Evolutionary conservation across 2,797 vertebrate genomes (phyloP).

Genomic region (Galaxias olidus): DNA sequence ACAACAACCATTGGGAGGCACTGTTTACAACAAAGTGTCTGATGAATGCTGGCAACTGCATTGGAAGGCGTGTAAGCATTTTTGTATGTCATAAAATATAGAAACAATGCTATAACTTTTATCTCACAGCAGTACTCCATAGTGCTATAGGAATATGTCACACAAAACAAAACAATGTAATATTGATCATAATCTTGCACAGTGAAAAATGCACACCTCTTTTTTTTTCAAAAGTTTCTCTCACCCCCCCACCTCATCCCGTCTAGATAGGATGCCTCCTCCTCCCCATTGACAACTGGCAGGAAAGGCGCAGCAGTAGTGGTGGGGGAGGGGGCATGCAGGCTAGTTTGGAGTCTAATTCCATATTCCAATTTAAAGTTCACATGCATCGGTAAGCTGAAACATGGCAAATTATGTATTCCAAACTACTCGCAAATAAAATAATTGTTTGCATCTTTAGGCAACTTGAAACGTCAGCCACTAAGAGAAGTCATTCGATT

Average conservation of each 20-base stretch:
- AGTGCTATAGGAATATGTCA: too few relatives aligned
- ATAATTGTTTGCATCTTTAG: background rate
- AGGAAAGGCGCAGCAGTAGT: constrained; percentile 1
- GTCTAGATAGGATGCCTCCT: constrained; percentile 6
- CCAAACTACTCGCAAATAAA: background rate
- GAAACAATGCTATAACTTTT: too few relatives aligned
- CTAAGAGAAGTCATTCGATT: too few relatives aligned
- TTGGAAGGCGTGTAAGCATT: background rate
- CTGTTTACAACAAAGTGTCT: background rate
- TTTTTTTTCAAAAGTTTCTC: constrained; percentile 5
- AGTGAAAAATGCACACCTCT: background rate
- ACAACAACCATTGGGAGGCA: constrained; percentile 4
- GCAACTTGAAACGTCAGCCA: background rate
- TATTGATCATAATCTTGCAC: background rate
- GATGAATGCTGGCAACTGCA: too few relatives aligned
- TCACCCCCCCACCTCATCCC: constrained; percentile 13
- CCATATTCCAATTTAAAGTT: constrained; percentile 74
- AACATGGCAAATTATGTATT: constrained; percentile 64
- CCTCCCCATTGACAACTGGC: constrained; percentile 7
- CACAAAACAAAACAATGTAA: too few relatives aligned
- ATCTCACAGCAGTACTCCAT: too few relatives aligned
- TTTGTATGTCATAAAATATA: too few relatives aligned
- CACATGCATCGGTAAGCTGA: constrained; percentile 69
- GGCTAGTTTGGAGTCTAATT: constrained; percentile 61
- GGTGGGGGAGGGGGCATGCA: constrained; percentile 64